Evolutionary conservation across 2,113 vertebrate genomes (phyloP), one percentile per base, ranked within the genome.

Genomic region (Lasiurus borealis): DNA sequence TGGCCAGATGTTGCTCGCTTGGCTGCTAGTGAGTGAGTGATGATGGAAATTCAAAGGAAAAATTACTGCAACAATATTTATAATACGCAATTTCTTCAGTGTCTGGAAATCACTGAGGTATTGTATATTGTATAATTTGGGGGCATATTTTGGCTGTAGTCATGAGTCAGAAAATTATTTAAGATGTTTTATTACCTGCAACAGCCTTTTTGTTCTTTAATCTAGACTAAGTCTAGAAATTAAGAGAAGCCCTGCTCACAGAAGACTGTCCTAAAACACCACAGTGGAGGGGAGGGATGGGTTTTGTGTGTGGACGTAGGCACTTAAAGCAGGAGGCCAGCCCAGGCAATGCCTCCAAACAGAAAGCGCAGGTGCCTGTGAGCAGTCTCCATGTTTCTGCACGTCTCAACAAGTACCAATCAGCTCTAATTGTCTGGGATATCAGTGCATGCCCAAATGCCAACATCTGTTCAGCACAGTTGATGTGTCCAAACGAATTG

Each of bases 131-230:
- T 92, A 96, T 91, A 96, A 90, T 93, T 98, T 97, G 96, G 96
- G 94, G 92, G 94, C 94, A 97, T 93, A 96, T 94, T 98, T 98
- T 98, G 95, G 95, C 96, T 96, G 78, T 97, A 90, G 95, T 97
- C 88, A 97, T 96, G 95, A 97, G 98, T 97, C 95, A 84, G 57
- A 97, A 86, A 97, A 98, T 97, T 97, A 98, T 95, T 97, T 97
- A 98, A 98, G 95, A 86, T 98, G 96, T 97, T 97, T 52, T 98
- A 97, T 97, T 97, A 96, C 95, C 96, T 92, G 5, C 7, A 77
- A 93, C 1, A 86, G 25, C 18, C 48, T 90, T 97, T 86, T 68
- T 94, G 95, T 94, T 96, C 97, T 97, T 98, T 98, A 97, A 98
- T 97, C 97, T 96, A 97, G 86, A 97, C 87, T 97, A 96, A 96